A percentile compares a stretch with the other conserved stretches of the same genome.
Conservation (phyloP, 2,797 vertebrate species). For the Numenius phaeopus region DNA sequence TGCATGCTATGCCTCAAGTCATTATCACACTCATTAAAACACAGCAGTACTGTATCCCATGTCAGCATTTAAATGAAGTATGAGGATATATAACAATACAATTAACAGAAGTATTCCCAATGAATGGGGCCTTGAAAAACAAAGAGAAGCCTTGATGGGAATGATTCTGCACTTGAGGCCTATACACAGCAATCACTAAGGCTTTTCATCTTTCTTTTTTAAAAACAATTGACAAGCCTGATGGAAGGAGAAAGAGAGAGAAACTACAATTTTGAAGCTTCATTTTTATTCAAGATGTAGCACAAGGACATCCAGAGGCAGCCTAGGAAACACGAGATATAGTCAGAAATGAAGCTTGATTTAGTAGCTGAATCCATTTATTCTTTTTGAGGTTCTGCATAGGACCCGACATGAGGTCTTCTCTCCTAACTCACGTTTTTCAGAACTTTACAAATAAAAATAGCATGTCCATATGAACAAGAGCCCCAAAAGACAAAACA, state of each 20-base stretch:
- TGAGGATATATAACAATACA: slow-evolving; percentile 18
- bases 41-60: slow-evolving; percentile 16
- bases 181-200: background rate
- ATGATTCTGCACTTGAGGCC: slow-evolving; percentile 27
- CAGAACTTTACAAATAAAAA: background rate
- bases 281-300: slow-evolving; percentile 41
- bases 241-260: background rate
- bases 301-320: slow-evolving; percentile 22
- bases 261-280: slow-evolving; percentile 15
- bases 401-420: background rate
- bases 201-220: slow-evolving; percentile 41
- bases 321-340: background rate
- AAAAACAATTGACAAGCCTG: background rate
- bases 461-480: background rate
- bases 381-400: background rate
- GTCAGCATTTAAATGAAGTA: slow-evolving; percentile 58
- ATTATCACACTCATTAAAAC: slow-evolving; percentile 16
- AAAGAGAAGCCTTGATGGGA: slow-evolving; percentile 28
- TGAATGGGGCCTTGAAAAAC: slow-evolving; percentile 22
- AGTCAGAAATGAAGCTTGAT: background rate
- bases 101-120: slow-evolving; percentile 27
- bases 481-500: background rate
- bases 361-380: slow-evolving; percentile 5
- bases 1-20: background rate
- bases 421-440: background rate